Evolutionary conservation across 2,113 vertebrate species (phyloP).

Genomic region (Balaeniceps rex): DNA sequence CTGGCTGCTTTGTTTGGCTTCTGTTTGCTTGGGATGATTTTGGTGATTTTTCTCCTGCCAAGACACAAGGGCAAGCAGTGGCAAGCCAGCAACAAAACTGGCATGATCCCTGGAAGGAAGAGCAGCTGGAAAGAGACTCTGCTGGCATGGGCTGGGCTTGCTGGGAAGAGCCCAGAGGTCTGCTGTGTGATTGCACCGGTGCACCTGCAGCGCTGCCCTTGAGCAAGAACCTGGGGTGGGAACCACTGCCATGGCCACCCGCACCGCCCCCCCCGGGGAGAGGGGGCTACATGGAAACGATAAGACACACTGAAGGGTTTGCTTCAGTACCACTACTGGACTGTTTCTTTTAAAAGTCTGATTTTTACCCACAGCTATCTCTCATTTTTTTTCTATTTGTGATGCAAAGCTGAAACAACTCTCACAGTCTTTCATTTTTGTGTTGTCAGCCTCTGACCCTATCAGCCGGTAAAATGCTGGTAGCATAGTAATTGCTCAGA

Average conservation of each 20-base stretch:
- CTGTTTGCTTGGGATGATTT: not conserved
- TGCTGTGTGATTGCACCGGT: not conserved
- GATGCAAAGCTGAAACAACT: not conserved
- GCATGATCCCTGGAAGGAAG: not conserved
- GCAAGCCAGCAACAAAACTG: not conserved
- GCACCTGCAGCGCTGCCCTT: too few species aligned
- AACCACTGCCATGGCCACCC: rapidly evolving
- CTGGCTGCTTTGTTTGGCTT: not conserved
- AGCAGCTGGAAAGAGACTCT: not conserved
- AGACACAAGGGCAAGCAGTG: not conserved
- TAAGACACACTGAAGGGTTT: not conserved
- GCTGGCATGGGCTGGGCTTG: not conserved
- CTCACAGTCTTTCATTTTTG: not conserved
- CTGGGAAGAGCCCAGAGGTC: not conserved
- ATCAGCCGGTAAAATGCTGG: not conserved
- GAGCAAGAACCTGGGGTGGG: not conserved
- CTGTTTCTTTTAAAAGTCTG: not conserved
- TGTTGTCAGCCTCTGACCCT: not conserved
- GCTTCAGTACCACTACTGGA: not conserved
- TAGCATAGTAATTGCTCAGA: not conserved
- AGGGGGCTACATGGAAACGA: not conserved
- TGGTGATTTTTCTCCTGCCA: not conserved
- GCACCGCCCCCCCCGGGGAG: rapidly evolving
- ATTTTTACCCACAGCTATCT: not conserved
- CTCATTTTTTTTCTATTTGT: not conserved